These are phyloP conservation scores for Eolophus roseicapilla DNA, from an alignment of 2,113 vertebrate genomes.

Conservation along the genomic window DNA sequence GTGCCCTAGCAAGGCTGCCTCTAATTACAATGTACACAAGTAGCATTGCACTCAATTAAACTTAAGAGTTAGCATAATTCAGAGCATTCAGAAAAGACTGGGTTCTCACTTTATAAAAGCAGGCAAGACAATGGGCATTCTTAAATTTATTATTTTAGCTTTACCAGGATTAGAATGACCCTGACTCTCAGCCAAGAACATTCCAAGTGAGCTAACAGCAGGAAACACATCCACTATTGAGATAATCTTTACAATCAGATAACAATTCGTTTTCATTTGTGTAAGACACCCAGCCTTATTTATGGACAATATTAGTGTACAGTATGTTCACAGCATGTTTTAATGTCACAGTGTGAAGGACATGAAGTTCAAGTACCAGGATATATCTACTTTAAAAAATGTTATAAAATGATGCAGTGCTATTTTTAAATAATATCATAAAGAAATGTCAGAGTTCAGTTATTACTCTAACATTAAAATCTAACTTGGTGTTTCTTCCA, in stretches of 20 bases:
- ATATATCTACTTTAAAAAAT: neutral
- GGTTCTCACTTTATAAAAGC: constrained; percentile 26
- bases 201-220: constrained; percentile 60
- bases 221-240: constrained; percentile 55
- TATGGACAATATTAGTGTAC: neutral
- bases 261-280: constrained; percentile 51
- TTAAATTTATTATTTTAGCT: neutral
- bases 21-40: neutral
- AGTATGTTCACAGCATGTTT: neutral
- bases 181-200: constrained; percentile 65
- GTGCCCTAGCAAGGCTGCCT: neutral
- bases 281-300: constrained; percentile 1
- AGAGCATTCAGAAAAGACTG: neutral
- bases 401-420: neutral
- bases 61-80: neutral
- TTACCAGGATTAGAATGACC: constrained; percentile 25
- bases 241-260: constrained; percentile 40
- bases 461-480: neutral
- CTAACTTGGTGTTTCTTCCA: neutral
- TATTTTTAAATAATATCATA: neutral
- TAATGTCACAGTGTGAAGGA: neutral
- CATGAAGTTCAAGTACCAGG: neutral
- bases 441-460: neutral
- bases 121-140: constrained; percentile 51
- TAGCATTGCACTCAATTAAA: neutral